A percentile compares a stretch with the other conserved stretches of the same genome.
Conservation (phyloP, 2,888 invertebrate genomes). For the Aphidius colemani region DNA sequence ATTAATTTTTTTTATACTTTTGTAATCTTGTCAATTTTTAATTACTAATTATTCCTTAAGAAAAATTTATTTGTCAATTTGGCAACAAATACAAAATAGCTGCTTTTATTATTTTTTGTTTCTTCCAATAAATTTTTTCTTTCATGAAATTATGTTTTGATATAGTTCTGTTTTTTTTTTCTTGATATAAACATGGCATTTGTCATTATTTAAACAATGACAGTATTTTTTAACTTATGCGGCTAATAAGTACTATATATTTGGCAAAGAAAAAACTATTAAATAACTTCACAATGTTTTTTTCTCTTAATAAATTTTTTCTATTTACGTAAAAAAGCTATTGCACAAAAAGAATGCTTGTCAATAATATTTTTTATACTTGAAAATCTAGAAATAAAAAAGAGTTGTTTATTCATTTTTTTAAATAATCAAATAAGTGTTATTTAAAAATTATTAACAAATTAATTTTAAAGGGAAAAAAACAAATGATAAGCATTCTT, state of each 20-base stretch:
- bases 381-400: too few relatives aligned
- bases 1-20: slow-evolving; percentile 28
- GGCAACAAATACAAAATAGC: slow-evolving; percentile 52
- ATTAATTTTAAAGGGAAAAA: neutral
- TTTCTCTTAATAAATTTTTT: slow-evolving; percentile 25
- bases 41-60: slow-evolving; percentile 24
- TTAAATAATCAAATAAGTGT: neutral
- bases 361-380: slow-evolving; percentile 23
- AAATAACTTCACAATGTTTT: too few relatives aligned
- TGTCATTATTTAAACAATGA: slow-evolving; percentile 29
- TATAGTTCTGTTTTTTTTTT: slow-evolving; percentile 7
- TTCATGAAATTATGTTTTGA: slow-evolving; percentile 20
- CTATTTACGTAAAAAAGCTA: slow-evolving; percentile 60
- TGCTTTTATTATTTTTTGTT: slow-evolving; percentile 36
- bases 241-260: slow-evolving; percentile 57
- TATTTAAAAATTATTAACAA: neutral
- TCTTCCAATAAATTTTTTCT: slow-evolving; percentile 2
- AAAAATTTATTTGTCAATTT: slow-evolving; percentile 36
- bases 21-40: slow-evolving; percentile 26
- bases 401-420: neutral
- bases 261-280: slow-evolving; percentile 27
- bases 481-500: slow-evolving; percentile 22
- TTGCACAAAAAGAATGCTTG: slow-evolving; percentile 49
- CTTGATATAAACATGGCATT: slow-evolving; percentile 30
- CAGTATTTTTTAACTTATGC: slow-evolving; percentile 37